phyloP scores from a whole-genome alignment of 2,797 vertebrate species.

The Melanotaenia parkinsoni region DNA sequence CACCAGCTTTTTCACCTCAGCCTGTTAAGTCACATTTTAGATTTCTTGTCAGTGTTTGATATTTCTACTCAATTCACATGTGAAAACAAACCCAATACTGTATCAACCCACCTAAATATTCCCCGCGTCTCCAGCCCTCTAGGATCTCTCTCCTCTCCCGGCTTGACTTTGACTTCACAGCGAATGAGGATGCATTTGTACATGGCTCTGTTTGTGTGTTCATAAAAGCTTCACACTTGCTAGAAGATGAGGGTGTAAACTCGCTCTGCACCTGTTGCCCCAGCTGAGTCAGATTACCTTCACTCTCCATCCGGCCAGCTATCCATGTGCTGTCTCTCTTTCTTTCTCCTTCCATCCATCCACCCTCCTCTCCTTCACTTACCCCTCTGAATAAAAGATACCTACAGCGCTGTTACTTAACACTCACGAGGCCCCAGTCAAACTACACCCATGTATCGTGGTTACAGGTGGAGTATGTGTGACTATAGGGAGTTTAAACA shows the following conservation, averaged over 20 bases:
- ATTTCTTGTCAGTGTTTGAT: background rate
- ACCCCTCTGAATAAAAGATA: conserved; percentile 55
- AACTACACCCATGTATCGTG: conserved; percentile 57
- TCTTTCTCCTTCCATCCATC: conserved; percentile 26
- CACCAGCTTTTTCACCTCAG: background rate
- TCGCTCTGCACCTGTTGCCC: conserved; percentile 66
- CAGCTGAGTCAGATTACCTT: conserved; percentile 64
- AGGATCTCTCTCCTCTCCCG: conserved; percentile 12
- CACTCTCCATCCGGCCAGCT: conserved; percentile 37
- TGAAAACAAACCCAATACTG: background rate
- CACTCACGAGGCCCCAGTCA: conserved; percentile 57
- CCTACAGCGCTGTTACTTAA: conserved; percentile 73
- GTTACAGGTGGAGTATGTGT: conserved; percentile 44
- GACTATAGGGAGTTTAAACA: conserved; percentile 25
- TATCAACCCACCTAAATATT: background rate
- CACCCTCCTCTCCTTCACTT: conserved; percentile 32
- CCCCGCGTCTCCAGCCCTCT: conserved; percentile 1
- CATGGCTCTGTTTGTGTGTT: background rate
- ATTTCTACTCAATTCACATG: background rate
- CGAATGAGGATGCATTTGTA: conserved; percentile 13
- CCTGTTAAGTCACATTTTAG: background rate
- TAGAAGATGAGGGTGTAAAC: conserved; percentile 56
- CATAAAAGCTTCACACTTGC: conserved; percentile 37
- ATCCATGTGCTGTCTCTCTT: conserved; percentile 26
- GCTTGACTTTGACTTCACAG: background rate